These are phyloP conservation scores for Malachius bipustulatus DNA, from an alignment of 2,888 invertebrate genomes.

Conservation along the genomic window DNA sequence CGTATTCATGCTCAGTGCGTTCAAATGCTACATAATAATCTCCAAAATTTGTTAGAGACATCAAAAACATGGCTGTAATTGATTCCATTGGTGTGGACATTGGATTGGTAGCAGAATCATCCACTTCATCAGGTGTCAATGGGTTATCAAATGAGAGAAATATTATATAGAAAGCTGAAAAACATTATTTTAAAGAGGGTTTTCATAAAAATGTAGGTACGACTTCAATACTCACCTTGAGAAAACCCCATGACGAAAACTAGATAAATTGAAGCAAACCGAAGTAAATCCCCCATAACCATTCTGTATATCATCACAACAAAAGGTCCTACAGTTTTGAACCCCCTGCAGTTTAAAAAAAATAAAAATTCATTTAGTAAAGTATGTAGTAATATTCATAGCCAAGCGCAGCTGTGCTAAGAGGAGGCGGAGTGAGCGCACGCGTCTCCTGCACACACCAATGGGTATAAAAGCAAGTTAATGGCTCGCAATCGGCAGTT, in stretches of 20 bases:
- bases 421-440: no score
- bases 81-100: conserved; percentile 90
- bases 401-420: no score
- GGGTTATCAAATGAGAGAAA: conserved; percentile 81
- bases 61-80: conserved; percentile 95
- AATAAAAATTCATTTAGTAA: no score
- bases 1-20: conserved; percentile 74
- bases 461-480: no score
- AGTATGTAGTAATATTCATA: no score
- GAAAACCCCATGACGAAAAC: conserved; percentile 97
- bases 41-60: conserved; percentile 94
- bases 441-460: no score
- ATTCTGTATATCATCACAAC: conserved; percentile 99
- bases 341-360: conserved; percentile 81
- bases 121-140: conserved; percentile 68
- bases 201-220: neutral
- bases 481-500: no score
- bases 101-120: conserved; percentile 72
- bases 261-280: conserved; percentile 92
- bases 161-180: conserved; percentile 84
- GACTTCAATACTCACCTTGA: conserved; percentile 51
- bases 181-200: no score
- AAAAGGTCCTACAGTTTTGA: conserved; percentile 97
- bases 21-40: conserved; percentile 89
- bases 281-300: conserved; percentile 89